Base-by-base conservation (phyloP, 2,888 invertebrate genomes). In the Prionchulus punctatus region DNA sequence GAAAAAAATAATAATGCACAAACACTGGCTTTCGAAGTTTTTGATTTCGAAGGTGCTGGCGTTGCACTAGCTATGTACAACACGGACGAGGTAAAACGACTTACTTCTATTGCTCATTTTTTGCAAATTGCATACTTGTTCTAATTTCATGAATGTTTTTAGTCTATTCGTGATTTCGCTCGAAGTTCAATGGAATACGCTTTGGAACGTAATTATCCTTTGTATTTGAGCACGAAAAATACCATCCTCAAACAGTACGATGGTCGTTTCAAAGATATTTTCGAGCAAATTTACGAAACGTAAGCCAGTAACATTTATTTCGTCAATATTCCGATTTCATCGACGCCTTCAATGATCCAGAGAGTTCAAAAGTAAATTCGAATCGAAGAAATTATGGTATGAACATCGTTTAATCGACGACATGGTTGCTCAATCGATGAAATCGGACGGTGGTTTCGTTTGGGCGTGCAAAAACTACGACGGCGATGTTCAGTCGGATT, bases 381-480 rank as follows among this genome's bases (percentile, higher is more conserved):
- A 94, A 72, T 83, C 82, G 1, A 81, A 81, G 60, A 82, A 82
- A 2, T 84, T 96, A 66, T 94, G 92, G 91, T 98, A 98, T 71
- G 96, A 98, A 73, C 96, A 98, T 73, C 81, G 96, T 59, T 77
- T 98, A 55, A 98, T 98, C 69, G 96, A 98, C 72, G 96, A 98
- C 69, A 96, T 96, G 96, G 94, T 96, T 18, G 96, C 96, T 1
- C 91, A 92, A 69, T 84, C 85, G 31, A 87, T 96, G 86, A 96
- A 96, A 73, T 87, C 89, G 0, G 89, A 91, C 66, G 98, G 98
- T 63, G 96, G 96, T 45, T 98, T 96, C 73, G 92, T 98, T 0
- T 98, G 96, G 96, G 92, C 96, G 7, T 98, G 96, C 75, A 98
- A 98, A 73, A 98, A 98, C 74, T 98, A 98, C 71, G 96, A 98